These are phyloP conservation scores for Drepana falcataria DNA, from an alignment of 2,888 invertebrate species.

Conservation along the genomic window DNA sequence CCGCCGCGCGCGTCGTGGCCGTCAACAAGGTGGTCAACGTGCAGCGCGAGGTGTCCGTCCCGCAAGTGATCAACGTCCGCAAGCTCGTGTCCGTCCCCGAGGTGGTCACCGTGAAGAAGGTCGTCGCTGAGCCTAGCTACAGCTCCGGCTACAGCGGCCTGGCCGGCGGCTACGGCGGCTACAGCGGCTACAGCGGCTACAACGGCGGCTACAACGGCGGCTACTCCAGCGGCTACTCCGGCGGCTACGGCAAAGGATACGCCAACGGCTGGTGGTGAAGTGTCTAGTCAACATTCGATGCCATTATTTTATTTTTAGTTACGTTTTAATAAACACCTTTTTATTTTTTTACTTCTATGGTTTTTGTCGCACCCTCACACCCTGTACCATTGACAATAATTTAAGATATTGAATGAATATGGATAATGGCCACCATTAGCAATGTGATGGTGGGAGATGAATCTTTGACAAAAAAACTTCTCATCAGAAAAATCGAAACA, in stretches of 20 bases:
- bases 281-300: constrained; percentile 8
- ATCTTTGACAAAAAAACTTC: too few species aligned
- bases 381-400: too few species aligned
- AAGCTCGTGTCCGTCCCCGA: constrained; percentile 46
- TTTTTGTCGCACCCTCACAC: background rate
- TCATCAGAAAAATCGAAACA: too few species aligned
- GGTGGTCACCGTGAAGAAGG: constrained; percentile 49
- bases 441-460: too few species aligned
- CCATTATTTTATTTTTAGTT: background rate
- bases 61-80: constrained; percentile 39
- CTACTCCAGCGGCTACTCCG: constrained; percentile 5
- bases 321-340: background rate
- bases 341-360: background rate
- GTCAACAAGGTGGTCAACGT: constrained; percentile 44
- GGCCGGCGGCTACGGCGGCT: constrained; percentile 5
- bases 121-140: constrained; percentile 31
- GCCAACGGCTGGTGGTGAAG: constrained; percentile 19
- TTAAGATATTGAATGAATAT: too few species aligned
- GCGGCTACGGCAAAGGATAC: constrained; percentile 12
- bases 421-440: too few species aligned
- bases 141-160: constrained; percentile 7
- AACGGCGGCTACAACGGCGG: constrained; percentile 6
- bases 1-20: constrained; percentile 17
- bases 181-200: constrained; percentile 10
- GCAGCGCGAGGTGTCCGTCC: constrained; percentile 32